Evolutionary conservation across 2,888 invertebrate genomes (phyloP), one percentile per base, ranked within the genome.

Genomic region (Synergus umbraculus): DNA sequence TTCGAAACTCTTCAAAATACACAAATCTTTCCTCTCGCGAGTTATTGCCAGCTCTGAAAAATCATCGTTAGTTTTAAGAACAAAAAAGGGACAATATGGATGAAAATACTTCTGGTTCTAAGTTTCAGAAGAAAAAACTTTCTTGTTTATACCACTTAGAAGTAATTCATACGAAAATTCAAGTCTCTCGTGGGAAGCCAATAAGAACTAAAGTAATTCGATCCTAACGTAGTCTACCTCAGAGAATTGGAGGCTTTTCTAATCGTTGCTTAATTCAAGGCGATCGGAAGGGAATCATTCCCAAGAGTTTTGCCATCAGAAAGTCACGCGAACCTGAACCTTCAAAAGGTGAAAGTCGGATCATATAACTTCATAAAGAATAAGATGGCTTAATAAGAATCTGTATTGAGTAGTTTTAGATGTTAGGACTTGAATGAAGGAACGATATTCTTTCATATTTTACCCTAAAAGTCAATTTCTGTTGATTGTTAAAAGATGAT

Each of bases 1-100:
- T 85, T 84, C 86, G 83, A 88, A 88, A 88, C 88, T 89, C 89
- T 89, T 91, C 89, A 91, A 91, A 91, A 91, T 90, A 91, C 89
- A 91, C 91, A 91, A 90, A 90, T 90, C 88, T 87, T 83, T 83
- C 80, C n/a, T 15, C 49, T 37, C 15, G 9, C 4, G 12, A 37
- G 29, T 7, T 8, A 73, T 46, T 46, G 1, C 41, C 22, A 2
- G 49, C 69, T 49, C 13, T 37, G 37, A n/a, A 54, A 29, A 46
- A 67, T 46, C 22, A 67, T 67, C 44, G 43, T 43, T 37, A n/a
- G 10, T 41, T 66, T 43, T 29, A 18, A 43, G 15, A 66, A 66
- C 37, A 10, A 41, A 41, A 65, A 43, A n/a, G 15, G 10, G 10
- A n/a, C 2, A 41, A 66, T 43, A 66, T 18, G 10, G 18, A 66